Evolutionary conservation across 2,888 invertebrate genomes (phyloP).

Genomic region (Dryadula phaetusa): DNA sequence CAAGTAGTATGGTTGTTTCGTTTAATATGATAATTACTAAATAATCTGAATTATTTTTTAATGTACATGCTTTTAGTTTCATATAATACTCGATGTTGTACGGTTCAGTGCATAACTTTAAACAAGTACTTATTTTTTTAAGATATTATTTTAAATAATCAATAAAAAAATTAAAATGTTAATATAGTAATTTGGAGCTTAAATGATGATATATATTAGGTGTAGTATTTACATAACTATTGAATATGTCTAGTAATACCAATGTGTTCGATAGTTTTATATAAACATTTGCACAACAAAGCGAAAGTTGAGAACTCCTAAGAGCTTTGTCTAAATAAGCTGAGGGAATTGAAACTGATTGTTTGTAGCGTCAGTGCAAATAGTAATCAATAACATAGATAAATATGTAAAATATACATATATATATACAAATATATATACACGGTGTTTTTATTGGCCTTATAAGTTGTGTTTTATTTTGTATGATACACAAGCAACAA

Average conservation of each 20-base stretch:
- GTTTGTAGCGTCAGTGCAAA: not conserved
- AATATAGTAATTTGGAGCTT: not conserved
- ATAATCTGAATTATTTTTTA: not conserved
- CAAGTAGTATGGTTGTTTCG: not conserved
- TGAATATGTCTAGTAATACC: too few species aligned
- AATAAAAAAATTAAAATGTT: not conserved
- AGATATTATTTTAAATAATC: not conserved
- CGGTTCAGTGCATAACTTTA: too few species aligned
- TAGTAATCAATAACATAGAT: not conserved
- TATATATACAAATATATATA: not conserved
- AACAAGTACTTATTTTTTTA: not conserved
- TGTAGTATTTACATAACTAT: too few species aligned
- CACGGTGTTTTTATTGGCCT: too few species aligned
- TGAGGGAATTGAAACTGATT: slow-evolving; percentile 2
- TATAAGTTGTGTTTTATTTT: too few species aligned
- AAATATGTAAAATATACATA: not conserved
- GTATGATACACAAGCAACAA: too few species aligned
- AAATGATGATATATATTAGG: too few species aligned
- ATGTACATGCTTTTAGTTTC: not conserved
- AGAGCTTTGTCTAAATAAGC: slow-evolving; percentile 16
- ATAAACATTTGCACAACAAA: slow-evolving; percentile 13
- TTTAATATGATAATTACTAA: not conserved
- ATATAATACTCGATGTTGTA: too few species aligned
- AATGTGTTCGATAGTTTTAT: not conserved
- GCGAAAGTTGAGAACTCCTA: not conserved